Conservation (phyloP, 1,140 invertebrate genomes). For the Drosophila aff. region DNA sequence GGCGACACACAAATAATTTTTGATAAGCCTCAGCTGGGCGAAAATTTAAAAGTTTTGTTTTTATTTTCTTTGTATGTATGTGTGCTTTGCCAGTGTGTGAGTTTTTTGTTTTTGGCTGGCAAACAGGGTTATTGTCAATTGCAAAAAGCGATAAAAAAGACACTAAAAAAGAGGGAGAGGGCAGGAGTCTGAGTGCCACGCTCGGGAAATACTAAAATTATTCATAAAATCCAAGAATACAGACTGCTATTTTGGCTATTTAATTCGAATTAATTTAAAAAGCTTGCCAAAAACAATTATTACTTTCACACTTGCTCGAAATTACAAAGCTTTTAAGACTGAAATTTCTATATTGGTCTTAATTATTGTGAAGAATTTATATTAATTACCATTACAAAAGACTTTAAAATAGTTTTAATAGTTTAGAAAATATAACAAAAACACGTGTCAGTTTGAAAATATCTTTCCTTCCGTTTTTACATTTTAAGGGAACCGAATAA, state of each 20-base stretch:
- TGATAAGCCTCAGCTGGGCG: constrained; percentile 67
- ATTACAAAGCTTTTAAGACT: neutral
- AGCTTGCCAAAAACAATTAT: constrained; percentile 1
- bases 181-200: neutral
- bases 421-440: neutral
- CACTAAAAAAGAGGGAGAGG: constrained; percentile 20
- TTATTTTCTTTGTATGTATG: neutral
- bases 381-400: neutral
- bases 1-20: constrained; percentile 45
- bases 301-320: neutral
- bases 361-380: no score
- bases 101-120: constrained; percentile 18
- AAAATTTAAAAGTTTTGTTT: constrained; percentile 36
- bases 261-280: neutral
- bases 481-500: no score
- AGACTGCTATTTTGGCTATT: neutral
- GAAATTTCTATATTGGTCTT: neutral
- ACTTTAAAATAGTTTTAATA: neutral
- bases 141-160: constrained; percentile 39
- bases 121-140: constrained; percentile 49
- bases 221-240: neutral
- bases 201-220: neutral
- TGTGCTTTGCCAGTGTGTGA: neutral
- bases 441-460: neutral
- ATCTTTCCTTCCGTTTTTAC: rapidly evolving